Evolutionary conservation across 2,888 invertebrate species (phyloP).

Genomic region (Tanaodytes sp.): DNA sequence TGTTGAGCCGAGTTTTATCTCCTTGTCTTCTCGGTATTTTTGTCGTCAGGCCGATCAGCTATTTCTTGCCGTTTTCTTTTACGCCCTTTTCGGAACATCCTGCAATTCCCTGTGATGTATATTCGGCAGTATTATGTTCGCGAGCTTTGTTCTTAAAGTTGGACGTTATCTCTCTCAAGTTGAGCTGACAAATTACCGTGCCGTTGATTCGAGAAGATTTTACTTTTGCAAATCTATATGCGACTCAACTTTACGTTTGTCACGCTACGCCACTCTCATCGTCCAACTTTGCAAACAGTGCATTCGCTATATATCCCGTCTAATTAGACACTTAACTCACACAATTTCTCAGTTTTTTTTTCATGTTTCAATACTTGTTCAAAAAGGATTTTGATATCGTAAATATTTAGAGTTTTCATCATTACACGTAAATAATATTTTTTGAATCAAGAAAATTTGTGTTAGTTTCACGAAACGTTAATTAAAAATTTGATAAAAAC

Average conservation of each 20-base stretch:
- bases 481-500: too few relatives aligned
- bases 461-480: too few relatives aligned
- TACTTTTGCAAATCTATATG: slow-evolving; percentile 46
- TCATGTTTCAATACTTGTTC: too few relatives aligned
- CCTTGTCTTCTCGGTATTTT: slow-evolving; percentile 27
- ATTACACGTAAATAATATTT: too few relatives aligned
- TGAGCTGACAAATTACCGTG: slow-evolving; percentile 63
- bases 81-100: slow-evolving; percentile 33
- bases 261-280: slow-evolving; percentile 15
- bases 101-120: slow-evolving; percentile 50
- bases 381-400: too few relatives aligned
- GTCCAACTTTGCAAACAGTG: slow-evolving; percentile 20
- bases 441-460: too few relatives aligned
- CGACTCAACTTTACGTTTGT: slow-evolving; percentile 41
- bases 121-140: slow-evolving; percentile 53
- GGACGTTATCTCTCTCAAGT: slow-evolving; percentile 57
- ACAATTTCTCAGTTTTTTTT: too few relatives aligned
- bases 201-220: slow-evolving; percentile 48
- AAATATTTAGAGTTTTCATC: too few relatives aligned
- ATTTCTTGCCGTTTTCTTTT: slow-evolving; percentile 35
- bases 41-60: slow-evolving; percentile 33
- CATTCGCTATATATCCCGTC: too few relatives aligned
- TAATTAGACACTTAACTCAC: too few relatives aligned
- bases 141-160: slow-evolving; percentile 55
- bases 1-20: slow-evolving; percentile 30